Conservation (phyloP, 2,888 invertebrate genomes). For the Callimorpha dominula region DNA sequence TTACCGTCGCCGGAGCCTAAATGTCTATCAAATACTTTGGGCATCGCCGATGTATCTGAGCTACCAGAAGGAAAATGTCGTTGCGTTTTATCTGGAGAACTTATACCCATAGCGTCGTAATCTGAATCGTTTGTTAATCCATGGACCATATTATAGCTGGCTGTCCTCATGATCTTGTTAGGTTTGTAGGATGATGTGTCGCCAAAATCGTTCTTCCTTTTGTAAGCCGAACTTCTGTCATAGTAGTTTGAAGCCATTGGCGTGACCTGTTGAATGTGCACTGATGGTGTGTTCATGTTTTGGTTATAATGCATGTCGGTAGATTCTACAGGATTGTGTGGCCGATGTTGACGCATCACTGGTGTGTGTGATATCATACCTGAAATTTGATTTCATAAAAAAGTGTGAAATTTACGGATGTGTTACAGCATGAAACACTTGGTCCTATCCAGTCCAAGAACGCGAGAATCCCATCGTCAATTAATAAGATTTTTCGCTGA, state of each 20-base stretch:
- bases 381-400: slow-evolving; percentile 54
- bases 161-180: slow-evolving; percentile 80
- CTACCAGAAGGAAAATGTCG: slow-evolving; percentile 72
- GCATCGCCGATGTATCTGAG: slow-evolving; percentile 64
- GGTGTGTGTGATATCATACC: slow-evolving; percentile 75
- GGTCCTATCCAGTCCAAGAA: not conserved
- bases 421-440: not conserved
- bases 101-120: slow-evolving; percentile 65
- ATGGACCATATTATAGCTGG: slow-evolving; percentile 72
- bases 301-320: slow-evolving; percentile 77
- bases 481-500: not conserved
- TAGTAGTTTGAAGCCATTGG: slow-evolving; percentile 76
- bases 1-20: slow-evolving; percentile 80
- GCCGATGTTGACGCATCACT: slow-evolving; percentile 71
- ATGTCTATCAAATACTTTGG: slow-evolving; percentile 78
- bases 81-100: slow-evolving; percentile 67
- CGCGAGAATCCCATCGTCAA: not conserved
- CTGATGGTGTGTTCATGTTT: slow-evolving; percentile 61
- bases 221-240: slow-evolving; percentile 73
- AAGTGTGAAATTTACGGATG: not conserved
- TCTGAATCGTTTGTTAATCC: slow-evolving; percentile 67
- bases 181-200: slow-evolving; percentile 74
- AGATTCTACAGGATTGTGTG: slow-evolving; percentile 76
- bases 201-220: slow-evolving; percentile 79
- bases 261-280: slow-evolving; percentile 68